Conservation (phyloP, 2,797 vertebrate species). For the Tokudaia tokunoshimensis region DNA sequence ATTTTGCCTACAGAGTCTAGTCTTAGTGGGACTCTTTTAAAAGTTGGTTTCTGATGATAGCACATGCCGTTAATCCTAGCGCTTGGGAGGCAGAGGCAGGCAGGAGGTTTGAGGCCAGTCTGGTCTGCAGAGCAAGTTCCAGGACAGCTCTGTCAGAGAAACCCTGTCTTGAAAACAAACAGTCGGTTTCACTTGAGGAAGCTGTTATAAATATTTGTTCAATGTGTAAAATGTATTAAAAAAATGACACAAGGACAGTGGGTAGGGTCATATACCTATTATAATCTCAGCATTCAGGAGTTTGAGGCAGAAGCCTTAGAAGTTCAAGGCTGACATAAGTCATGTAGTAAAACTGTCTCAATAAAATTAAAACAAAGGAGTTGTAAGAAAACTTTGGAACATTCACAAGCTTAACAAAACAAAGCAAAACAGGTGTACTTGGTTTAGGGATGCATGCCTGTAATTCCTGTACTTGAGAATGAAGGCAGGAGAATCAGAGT, state of each 20-base stretch:
- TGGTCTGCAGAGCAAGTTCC: not conserved
- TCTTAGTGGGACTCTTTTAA: not conserved
- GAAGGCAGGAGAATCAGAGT: not conserved
- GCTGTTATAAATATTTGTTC: not conserved
- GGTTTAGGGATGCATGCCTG: not conserved
- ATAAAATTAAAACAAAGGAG: not conserved
- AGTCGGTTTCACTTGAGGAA: not conserved
- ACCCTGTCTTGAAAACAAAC: not conserved
- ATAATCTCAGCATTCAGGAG: not conserved
- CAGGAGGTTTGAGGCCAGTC: not conserved
- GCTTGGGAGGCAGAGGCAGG: not conserved
- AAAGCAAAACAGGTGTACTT: not conserved
- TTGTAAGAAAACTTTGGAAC: not conserved
- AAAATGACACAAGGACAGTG: not conserved
- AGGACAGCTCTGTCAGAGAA: not conserved
- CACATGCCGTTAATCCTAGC: not conserved
- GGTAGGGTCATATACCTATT: not conserved
- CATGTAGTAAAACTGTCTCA: not conserved
- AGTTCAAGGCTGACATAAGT: not conserved
- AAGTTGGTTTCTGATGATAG: not conserved
- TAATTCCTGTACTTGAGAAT: not conserved
- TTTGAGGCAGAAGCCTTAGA: not conserved
- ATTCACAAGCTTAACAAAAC: not conserved
- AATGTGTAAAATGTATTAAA: not conserved
- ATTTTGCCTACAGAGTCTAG: not conserved